Evolutionary conservation across 2,888 invertebrate genomes (phyloP).

Genomic region (Chelonus formosanus): DNA sequence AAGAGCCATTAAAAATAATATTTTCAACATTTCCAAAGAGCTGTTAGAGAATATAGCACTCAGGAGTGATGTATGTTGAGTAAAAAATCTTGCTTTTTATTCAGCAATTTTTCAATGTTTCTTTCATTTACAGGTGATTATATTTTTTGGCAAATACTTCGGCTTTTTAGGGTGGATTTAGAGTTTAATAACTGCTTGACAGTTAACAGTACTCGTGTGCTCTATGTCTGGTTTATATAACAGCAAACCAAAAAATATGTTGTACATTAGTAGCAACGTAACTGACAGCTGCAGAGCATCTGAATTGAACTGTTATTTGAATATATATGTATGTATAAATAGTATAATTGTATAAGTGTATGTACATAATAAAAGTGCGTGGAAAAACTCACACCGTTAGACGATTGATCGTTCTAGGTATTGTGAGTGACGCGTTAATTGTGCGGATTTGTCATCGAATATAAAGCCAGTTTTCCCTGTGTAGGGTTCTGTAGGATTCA

Average conservation of each 20-base stretch:
- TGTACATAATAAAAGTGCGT: constrained; percentile 31
- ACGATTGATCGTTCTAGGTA: constrained; percentile 37
- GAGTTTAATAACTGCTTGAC: too few species aligned
- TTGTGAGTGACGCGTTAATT: constrained; percentile 53
- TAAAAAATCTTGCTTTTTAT: neutral
- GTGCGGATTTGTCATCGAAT: constrained; percentile 55
- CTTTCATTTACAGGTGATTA: constrained; percentile 1
- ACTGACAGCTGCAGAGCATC: constrained; percentile 56
- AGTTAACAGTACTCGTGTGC: too few species aligned
- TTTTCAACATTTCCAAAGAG: too few species aligned
- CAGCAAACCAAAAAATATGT: constrained; percentile 53
- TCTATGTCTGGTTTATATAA: constrained; percentile 12
- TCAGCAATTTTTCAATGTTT: constrained; percentile 5
- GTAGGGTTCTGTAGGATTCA: neutral
- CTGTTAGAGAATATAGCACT: too few species aligned
- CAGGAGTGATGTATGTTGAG: too few species aligned
- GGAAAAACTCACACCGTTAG: constrained; percentile 40
- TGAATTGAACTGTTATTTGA: constrained; percentile 59
- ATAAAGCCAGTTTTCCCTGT: constrained; percentile 40
- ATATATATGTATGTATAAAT: constrained; percentile 31
- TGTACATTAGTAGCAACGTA: constrained; percentile 51
- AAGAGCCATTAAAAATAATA: too few species aligned
- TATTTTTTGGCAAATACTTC: too few species aligned
- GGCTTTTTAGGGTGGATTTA: neutral
- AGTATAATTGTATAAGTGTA: constrained; percentile 31